A percentile compares a stretch with the other conserved stretches of the same genome.
These are phyloP conservation scores for Halichondria panicea DNA, from an alignment of 37 sponge, comb jelly and placozoan species.

Conservation along the genomic window DNA sequence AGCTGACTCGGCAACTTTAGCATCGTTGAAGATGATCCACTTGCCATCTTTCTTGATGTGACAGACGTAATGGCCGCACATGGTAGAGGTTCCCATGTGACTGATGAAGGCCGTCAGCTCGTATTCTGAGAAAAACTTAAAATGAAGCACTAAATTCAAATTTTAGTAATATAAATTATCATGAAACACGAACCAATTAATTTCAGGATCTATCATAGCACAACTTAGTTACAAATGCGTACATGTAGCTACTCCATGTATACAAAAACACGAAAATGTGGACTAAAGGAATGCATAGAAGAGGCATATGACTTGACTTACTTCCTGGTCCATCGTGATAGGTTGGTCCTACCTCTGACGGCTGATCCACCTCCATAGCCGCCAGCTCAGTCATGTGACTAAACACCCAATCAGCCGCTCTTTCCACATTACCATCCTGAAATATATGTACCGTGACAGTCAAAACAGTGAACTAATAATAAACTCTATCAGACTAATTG, in stretches of 20 bases:
- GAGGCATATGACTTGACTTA: too few relatives aligned
- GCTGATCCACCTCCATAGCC: conserved; percentile 27
- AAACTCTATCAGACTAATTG: too few relatives aligned
- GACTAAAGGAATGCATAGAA: too few relatives aligned
- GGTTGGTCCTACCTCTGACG: conserved; percentile 5
- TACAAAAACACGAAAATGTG: not conserved
- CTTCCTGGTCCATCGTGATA: conserved; percentile 66
- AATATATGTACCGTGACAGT: too few relatives aligned
- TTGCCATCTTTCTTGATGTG: conserved; percentile 84
- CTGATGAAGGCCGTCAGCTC: conserved; percentile 78
- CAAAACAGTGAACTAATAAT: too few relatives aligned
- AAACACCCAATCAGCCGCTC: conserved; percentile 94
- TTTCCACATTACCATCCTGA: conserved; percentile 79
- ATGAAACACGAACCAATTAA: not conserved
- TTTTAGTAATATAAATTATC: too few relatives aligned
- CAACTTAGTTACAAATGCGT: too few relatives aligned
- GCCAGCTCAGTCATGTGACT: conserved; percentile 81
- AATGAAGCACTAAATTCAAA: not conserved
- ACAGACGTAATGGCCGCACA: conserved; percentile 91
- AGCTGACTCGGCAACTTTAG: conserved; percentile 83
- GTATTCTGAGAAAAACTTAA: conserved; percentile 70
- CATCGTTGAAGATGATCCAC: conserved; percentile 93
- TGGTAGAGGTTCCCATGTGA: conserved; percentile 93
- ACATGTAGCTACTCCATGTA: not conserved
- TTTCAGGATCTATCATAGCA: too few relatives aligned